Conservation (phyloP, 2,888 invertebrate genomes). For the Monochamus alternatus region DNA sequence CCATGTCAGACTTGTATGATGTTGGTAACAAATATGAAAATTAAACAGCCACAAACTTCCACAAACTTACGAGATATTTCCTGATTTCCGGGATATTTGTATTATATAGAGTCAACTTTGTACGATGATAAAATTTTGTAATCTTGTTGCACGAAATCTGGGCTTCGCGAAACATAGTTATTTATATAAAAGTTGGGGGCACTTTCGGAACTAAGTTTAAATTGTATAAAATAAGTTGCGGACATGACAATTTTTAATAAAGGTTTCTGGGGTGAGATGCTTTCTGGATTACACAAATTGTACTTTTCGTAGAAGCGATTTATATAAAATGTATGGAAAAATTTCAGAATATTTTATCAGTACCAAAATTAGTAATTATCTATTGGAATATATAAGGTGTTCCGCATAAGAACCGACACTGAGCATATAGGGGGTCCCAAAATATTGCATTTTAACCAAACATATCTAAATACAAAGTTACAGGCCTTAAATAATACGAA, state of each 20-base stretch:
- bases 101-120: conserved; percentile 50
- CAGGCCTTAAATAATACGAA: no score
- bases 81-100: conserved; percentile 53
- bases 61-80: conserved; percentile 49
- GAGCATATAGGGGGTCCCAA: no score
- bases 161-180: not conserved
- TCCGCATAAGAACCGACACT: no score
- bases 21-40: conserved; percentile 46
- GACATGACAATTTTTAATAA: not conserved
- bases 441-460: no score
- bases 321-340: no score
- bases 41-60: conserved; percentile 46
- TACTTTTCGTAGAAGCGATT: no score
- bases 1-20: conserved; percentile 27
- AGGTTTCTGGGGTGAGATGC: no score
- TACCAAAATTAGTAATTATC: no score
- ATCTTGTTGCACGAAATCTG: conserved; percentile 60
- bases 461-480: no score
- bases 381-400: no score
- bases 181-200: not conserved
- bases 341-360: no score
- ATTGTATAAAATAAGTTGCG: conserved; percentile 8
- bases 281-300: no score
- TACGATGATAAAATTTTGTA: conserved; percentile 52
- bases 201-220: conserved; percentile 1